A percentile compares a stretch with the other conserved stretches of the same genome.
Conservation (phyloP, 2,888 invertebrate genomes). For the Macrosiphum euphorbiae region DNA sequence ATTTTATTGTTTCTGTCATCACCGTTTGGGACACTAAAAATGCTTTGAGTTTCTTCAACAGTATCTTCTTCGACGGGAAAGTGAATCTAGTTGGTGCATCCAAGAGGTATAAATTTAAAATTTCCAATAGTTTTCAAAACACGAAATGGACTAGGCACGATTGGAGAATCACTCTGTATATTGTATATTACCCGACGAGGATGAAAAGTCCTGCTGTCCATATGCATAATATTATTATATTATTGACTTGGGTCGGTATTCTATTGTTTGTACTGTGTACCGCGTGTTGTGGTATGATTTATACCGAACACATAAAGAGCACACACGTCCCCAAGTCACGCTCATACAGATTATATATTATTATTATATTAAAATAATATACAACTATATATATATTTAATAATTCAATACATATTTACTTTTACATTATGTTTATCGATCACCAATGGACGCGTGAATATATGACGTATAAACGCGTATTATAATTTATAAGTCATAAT, state of each 20-base stretch:
- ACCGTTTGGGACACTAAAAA: too few relatives aligned
- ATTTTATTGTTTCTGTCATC: too few relatives aligned
- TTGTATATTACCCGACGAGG: background rate
- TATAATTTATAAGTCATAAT: background rate
- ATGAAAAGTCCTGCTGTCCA: background rate
- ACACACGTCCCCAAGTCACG: background rate
- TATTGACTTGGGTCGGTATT: background rate
- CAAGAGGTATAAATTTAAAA: too few relatives aligned
- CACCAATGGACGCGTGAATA: background rate
- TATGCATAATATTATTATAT: conserved; percentile 12
- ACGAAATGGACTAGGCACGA: background rate
- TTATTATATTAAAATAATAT: background rate
- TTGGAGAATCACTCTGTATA: background rate
- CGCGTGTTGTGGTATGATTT: background rate
- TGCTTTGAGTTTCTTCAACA: too few relatives aligned
- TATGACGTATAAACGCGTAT: background rate
- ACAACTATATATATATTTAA: background rate
- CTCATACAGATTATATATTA: background rate
- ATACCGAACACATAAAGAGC: background rate
- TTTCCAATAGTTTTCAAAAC: too few relatives aligned
- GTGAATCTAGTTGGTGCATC: too few relatives aligned
- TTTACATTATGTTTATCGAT: background rate
- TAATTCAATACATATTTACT: background rate
- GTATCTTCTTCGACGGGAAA: too few relatives aligned
- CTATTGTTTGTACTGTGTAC: background rate